Conservation (phyloP, 2,888 invertebrate genomes). For the Diadegma fenestrale region DNA sequence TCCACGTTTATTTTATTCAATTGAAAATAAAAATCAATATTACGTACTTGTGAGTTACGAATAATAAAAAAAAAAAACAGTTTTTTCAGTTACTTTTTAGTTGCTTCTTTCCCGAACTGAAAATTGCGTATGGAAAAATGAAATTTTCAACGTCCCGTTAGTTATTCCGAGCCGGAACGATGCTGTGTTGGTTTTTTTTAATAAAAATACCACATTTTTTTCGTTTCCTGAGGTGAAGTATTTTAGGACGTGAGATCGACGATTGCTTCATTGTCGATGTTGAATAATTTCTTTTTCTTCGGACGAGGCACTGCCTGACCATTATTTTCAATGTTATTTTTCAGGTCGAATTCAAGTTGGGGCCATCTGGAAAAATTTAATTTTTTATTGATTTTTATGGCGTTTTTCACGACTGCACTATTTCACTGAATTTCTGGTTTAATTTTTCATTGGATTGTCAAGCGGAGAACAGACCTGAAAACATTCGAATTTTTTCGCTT, state of each 20-base stretch:
- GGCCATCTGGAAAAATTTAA: constrained; percentile 59
- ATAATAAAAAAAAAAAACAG: constrained; percentile 9
- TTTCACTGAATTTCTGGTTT: background rate
- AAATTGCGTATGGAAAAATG: background rate
- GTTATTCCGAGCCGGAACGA: too few species aligned
- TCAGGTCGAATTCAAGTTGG: constrained; percentile 50
- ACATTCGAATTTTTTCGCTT: constrained; percentile 43
- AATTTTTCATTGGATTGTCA: background rate
- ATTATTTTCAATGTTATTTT: constrained; percentile 15
- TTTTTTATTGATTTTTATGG: background rate
- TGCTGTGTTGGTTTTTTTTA: too few species aligned
- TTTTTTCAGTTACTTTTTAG: background rate
- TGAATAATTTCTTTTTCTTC: constrained; percentile 61
- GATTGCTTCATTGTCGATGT: constrained; percentile 34
- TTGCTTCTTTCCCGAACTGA: background rate
- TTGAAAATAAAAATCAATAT: background rate
- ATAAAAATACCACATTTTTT: too few species aligned
- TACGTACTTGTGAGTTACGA: constrained; percentile 14
- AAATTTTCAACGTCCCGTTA: background rate
- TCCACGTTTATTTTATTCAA: background rate
- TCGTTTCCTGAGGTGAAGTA: background rate
- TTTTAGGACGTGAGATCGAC: constrained; percentile 53
- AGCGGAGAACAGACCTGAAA: constrained; percentile 43
- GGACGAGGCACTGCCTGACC: background rate
- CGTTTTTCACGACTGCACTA: background rate